phyloP scores from a whole-genome alignment of 2,888 invertebrate genomes.

The Acronicta psi region DNA sequence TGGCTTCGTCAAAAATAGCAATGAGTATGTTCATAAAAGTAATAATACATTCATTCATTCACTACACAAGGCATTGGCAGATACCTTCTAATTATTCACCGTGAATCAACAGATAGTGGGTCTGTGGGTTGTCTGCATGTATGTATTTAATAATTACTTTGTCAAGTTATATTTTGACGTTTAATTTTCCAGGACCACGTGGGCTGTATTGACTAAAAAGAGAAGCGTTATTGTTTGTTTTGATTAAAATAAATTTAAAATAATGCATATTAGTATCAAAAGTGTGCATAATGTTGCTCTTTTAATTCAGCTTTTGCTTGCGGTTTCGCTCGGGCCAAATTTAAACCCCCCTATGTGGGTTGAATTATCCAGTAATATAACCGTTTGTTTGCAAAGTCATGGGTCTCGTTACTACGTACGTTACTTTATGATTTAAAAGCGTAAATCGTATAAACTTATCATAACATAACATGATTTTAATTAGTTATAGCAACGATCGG shows the following conservation, averaged over 20 bases:
- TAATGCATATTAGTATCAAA: constrained; percentile 28
- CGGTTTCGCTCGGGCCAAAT: no score
- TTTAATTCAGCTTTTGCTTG: no score
- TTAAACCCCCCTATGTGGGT: no score
- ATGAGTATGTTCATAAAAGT: constrained; percentile 26
- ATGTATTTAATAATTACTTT: constrained; percentile 41
- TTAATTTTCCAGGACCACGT: constrained; percentile 42
- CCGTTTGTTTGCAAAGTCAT: no score
- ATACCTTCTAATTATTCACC: constrained; percentile 51
- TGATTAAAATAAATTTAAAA: constrained; percentile 27
- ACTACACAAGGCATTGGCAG: constrained; percentile 36
- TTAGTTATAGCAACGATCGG: constrained; percentile 3
- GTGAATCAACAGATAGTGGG: constrained; percentile 51
- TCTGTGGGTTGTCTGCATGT: constrained; percentile 37
- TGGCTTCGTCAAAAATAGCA: constrained; percentile 20
- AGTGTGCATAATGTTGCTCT: background rate
- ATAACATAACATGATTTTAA: background rate
- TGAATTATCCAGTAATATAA: no score
- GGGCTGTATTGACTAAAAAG: constrained; percentile 26
- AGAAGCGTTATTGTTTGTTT: constrained; percentile 36
- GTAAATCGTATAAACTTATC: background rate
- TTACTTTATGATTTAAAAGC: no score
- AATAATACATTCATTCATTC: no score
- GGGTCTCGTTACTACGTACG: no score
- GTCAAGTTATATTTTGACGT: constrained; percentile 47